Base-by-base conservation (phyloP, 2,888 invertebrate species). In the Andrena fulva region DNA sequence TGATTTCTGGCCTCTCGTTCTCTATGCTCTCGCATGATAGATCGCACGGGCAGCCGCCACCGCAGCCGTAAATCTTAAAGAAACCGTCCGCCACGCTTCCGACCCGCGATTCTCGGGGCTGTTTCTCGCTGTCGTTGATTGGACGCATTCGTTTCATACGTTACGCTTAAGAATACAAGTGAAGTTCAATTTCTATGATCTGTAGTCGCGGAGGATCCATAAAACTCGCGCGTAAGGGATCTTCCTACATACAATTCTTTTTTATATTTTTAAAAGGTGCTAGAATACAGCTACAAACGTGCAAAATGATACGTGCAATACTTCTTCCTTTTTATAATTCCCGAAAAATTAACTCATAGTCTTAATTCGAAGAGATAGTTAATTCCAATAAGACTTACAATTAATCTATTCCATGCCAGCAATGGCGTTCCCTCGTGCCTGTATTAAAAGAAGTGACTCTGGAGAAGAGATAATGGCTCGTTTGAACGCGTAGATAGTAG, bases 21-120 rank as follows among this genome's bases (percentile, higher is more conserved):
- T 42, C 52, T 2, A 27, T 24, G 7, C 12, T 24, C 29, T 0
- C 1, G 8, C 56, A 77, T 70, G 54, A 64, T 31, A 16, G 62
- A 78, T 72, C 27, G 27, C n/a, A 0, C 16, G n/a, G 24, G 16
- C 3, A n/a, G 42, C 62, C 60, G 35, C 10, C 31, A 10, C 62
- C 42, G 29, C n/a, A 42, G 10, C 67, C 31, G 62, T 52, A 75
- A 79, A 72, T 71, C 68, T 52, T 20, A 3, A 42, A 42, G 6
- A 27, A 20, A 60, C 33, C 52, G 24, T 27, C 24, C 10, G 12
- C 42, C 31, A 31, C 10, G n/a, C 35, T 75, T 64, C 27, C 48
- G 69, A 20, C 77, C 20, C 27, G 62, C 42, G 42, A 73, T 67
- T 73, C 62, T 77, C 66, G 42, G 12, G 24, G 31, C 35, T n/a